Evolutionary conservation across 2,797 vertebrate genomes (phyloP).

Genomic region (Acestrorhynchus altus): DNA sequence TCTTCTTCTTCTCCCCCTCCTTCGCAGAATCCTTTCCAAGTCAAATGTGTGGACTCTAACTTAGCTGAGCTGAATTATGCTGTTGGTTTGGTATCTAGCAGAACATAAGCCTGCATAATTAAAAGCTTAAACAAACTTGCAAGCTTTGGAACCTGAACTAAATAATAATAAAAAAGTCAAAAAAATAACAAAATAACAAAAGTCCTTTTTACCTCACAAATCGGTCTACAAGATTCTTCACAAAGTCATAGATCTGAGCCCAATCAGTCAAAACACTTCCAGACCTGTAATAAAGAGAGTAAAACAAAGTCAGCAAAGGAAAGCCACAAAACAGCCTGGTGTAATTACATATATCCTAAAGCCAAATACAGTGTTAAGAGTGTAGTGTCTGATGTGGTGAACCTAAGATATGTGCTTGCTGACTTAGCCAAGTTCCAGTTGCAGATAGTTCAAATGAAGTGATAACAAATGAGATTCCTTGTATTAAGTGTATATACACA

Average conservation of each 20-base stretch:
- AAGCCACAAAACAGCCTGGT: constrained; percentile 10
- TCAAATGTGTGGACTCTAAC: constrained; percentile 40
- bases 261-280: constrained; percentile 88
- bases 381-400: constrained; percentile 4
- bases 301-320: constrained; percentile 2
- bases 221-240: constrained; percentile 88
- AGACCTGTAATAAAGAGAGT: constrained; percentile 78
- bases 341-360: constrained; percentile 28
- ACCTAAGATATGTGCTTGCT: constrained; percentile 17
- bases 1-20: constrained; percentile 2
- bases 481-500: too few species aligned
- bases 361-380: not conserved
- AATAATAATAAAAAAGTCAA: not conserved
- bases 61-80: constrained; percentile 24
- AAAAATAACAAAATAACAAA: not conserved
- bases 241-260: constrained; percentile 91
- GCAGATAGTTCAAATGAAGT: not conserved
- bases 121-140: not conserved
- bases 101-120: constrained; percentile 4
- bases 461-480: not conserved
- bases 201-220: constrained; percentile 88
- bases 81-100: constrained; percentile 16
- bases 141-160: not conserved
- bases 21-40: constrained; percentile 34
- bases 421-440: constrained; percentile 31